Evolutionary conservation across 2,888 invertebrate genomes (phyloP), one percentile per base, ranked within the genome.

Genomic region (Julus scanicus): DNA sequence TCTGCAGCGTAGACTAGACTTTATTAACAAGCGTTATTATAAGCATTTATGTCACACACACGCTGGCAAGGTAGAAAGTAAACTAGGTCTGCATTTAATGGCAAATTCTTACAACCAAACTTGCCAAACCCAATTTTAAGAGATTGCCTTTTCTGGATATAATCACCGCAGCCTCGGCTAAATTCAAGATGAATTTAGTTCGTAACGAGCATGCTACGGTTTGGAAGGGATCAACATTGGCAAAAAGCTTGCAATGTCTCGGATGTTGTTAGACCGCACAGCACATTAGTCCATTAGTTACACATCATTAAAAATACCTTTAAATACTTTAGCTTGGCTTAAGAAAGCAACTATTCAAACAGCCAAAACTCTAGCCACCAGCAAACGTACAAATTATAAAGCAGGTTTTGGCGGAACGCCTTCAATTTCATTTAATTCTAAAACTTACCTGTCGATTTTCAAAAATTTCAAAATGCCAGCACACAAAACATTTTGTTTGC

Each of bases 281-380:
- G 80, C 80, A 80, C 5, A 80, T 80, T 71, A 80, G 37, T 37
- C 37, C 37, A 80, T 80, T 80, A 80, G 80, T 80, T 4, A 80
- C 80, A 37, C 13, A 39, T 37, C 15, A 29, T 80, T 37, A 15
- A 39, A 80, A 80, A 13, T 80, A 37, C 37, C 37, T 4, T 9
- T 8, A 80, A 37, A 80, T 80, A 39, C 13, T 39, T 39, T 29
- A 80, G 37, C 37, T 29, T 15, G 37, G 37, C 37, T 39, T 13
- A 15, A 39, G 80, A 80, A 80, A 80, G 80, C 80, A 15, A 37
- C 11, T 11, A 80, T 13, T 37, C 80, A 37, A 39, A 37, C 80
- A 15, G 37, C 11, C 80, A 71, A 71, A 13, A 2, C n/a, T 63
- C 17, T 63, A n/a, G n/a, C 71, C 71, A 71, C 29, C 53, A 29